Evolutionary conservation across 2,113 vertebrate genomes (phyloP).

Genomic region (Boleophthalmus pectinirostris): DNA sequence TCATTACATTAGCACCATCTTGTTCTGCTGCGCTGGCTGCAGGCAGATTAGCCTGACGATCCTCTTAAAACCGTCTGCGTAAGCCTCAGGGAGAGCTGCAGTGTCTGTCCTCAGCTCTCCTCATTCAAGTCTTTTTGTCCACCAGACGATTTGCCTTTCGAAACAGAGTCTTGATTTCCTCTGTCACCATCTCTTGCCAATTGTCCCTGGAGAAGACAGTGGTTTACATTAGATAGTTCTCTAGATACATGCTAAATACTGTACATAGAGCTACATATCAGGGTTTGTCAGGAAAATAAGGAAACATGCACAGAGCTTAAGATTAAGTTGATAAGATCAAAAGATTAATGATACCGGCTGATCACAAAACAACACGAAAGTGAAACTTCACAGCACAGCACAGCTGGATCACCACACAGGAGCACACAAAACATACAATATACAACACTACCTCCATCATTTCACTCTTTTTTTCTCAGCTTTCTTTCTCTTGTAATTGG

Average conservation of each 20-base stretch:
- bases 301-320: conserved; percentile 38
- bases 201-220: conserved; percentile 73
- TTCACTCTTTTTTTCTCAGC: conserved; percentile 81
- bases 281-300: conserved; percentile 11
- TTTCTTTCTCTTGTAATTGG: conserved; percentile 86
- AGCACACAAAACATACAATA: conserved; percentile 56
- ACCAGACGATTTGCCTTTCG: conserved; percentile 74
- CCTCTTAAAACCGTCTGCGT: conserved; percentile 79
- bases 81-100: conserved; percentile 66
- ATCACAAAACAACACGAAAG: conserved; percentile 34
- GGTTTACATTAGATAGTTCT: background rate
- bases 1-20: conserved; percentile 74
- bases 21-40: conserved; percentile 76
- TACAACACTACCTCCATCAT: conserved; percentile 80
- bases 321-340: conserved; percentile 56
- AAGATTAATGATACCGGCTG: conserved; percentile 48
- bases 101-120: conserved; percentile 41
- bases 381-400: conserved; percentile 6
- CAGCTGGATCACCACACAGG: conserved; percentile 55
- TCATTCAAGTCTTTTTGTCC: conserved; percentile 72
- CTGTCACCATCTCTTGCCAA: conserved; percentile 83
- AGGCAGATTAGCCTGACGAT: conserved; percentile 75
- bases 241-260: background rate
- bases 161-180: conserved; percentile 86
- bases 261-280: background rate